These are phyloP conservation scores for Prenolepis imparis DNA, from an alignment of 2,888 invertebrate species.

Conservation along the genomic window DNA sequence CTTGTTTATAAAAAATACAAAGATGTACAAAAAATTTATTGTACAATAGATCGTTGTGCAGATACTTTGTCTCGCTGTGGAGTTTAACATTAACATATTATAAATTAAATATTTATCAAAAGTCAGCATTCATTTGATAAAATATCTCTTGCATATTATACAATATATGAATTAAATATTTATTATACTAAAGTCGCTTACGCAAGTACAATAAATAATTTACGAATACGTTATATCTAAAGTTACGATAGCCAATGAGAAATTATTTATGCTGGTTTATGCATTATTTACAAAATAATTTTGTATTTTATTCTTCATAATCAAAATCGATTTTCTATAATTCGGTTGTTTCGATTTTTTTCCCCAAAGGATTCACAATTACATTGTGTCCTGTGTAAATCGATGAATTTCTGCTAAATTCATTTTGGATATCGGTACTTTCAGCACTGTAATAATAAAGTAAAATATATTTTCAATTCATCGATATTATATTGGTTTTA, in stretches of 20 bases:
- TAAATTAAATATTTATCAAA: constrained; percentile 18
- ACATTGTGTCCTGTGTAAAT: constrained; percentile 78
- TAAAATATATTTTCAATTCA: background rate
- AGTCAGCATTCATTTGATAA: constrained; percentile 12
- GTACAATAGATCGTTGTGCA: constrained; percentile 58
- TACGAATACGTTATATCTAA: background rate
- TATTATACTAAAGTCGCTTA: background rate
- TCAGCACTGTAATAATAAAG: constrained; percentile 77
- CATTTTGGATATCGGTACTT: constrained; percentile 84
- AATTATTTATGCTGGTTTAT: constrained; percentile 52
- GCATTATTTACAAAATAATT: constrained; percentile 63
- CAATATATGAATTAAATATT: constrained; percentile 24
- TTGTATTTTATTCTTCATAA: constrained; percentile 39
- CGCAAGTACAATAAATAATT: constrained; percentile 47
- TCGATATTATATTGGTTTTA: background rate
- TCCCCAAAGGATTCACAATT: constrained; percentile 82
- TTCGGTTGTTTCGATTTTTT: constrained; percentile 84
- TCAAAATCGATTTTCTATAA: constrained; percentile 64
- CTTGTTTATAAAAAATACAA: constrained; percentile 65
- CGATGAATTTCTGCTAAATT: constrained; percentile 81
- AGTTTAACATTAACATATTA: constrained; percentile 24
- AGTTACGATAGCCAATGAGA: constrained; percentile 47
- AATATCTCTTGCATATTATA: background rate
- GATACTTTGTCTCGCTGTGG: constrained; percentile 35
- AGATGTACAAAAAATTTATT: constrained; percentile 66